These are phyloP conservation scores for Bicyclus anynana DNA, from an alignment of 1,140 invertebrate species.

Conservation along the genomic window DNA sequence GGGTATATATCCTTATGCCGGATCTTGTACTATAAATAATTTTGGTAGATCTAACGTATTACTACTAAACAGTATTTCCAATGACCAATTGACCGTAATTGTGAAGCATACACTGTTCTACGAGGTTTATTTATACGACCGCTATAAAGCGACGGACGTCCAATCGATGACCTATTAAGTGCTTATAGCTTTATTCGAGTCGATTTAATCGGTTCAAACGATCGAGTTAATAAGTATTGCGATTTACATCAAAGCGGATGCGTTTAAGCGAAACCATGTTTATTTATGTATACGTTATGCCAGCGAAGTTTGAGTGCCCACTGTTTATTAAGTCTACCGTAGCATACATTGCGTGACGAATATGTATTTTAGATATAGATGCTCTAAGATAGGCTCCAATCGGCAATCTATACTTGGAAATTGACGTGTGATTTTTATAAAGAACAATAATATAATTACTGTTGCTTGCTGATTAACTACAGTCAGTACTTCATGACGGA, in stretches of 20 bases:
- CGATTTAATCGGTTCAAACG: conserved; percentile 25
- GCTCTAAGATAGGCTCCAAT: too few species aligned
- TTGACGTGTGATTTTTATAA: too few species aligned
- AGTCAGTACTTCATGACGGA: too few species aligned
- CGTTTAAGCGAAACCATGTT: background rate
- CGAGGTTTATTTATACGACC: background rate
- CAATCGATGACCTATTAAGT: conserved; percentile 8
- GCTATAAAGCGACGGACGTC: background rate
- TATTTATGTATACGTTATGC: background rate
- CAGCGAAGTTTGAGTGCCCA: background rate
- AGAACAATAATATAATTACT: too few species aligned
- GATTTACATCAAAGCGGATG: conserved; percentile 4
- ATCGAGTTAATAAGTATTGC: conserved; percentile 12
- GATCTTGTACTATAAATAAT: too few species aligned
- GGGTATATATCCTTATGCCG: too few species aligned
- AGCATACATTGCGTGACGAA: too few species aligned
- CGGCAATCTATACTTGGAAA: too few species aligned
- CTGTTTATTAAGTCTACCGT: too few species aligned
- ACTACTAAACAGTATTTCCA: too few species aligned
- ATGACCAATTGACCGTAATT: background rate
- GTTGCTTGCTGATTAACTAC: too few species aligned
- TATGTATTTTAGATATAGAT: too few species aligned
- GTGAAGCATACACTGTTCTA: background rate
- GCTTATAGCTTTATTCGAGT: conserved; percentile 4
- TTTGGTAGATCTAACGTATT: background rate